Evolutionary conservation across 2,888 invertebrate genomes (phyloP), one percentile per base, ranked within the genome.

Genomic region (Tipula unca): DNA sequence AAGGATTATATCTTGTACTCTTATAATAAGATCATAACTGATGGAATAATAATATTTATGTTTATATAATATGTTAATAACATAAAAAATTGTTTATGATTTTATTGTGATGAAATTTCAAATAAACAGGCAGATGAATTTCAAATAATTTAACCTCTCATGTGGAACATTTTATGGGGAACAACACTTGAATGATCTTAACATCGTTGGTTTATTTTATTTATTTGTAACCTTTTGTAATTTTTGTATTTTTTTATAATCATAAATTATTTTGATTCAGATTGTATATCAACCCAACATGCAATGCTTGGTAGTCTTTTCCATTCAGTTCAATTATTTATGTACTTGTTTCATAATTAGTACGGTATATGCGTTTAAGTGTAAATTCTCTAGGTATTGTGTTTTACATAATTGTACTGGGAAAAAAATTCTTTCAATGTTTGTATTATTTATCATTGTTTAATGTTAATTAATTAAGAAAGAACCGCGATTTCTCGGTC

Each of bases 101-200:
- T 32, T 32, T 25, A 69, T n/a, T 69, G 69, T 25, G 25, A 69
- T 25, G 13, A 69, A 69, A 69, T 69, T 25, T 25, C 69, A 25
- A 25, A 25, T 25, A 69, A 69, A 69, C 69, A 10, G 25, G 25
- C 69, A 25, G 69, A 69, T 69, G 69, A 69, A 69, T 69, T 69
- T 69, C 25, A 69, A 69, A 69, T 69, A 69, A 25, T 69, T 69
- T 25, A 69, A 69, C 4, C 25, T 69, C 25, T 69, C 69, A 69
- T 25, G 69, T 25, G 69, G 69, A 69, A 69, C 69, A 69, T 69
- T 69, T 69, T 69, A 69, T 25, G 6, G 69, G 69, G 69, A 69
- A 69, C 25, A 69, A 69, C 69, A 69, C 69, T 69, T 69, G 69
- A 69, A 69, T 69, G 69, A 69, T 69, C 69, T 69, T 69, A 69